Percentiles rank a stretch among this genome's conserved stretches.
These are phyloP conservation scores for Paedocypris sp. DNA, from an alignment of 2,113 vertebrate genomes.

Conservation along the genomic window DNA sequence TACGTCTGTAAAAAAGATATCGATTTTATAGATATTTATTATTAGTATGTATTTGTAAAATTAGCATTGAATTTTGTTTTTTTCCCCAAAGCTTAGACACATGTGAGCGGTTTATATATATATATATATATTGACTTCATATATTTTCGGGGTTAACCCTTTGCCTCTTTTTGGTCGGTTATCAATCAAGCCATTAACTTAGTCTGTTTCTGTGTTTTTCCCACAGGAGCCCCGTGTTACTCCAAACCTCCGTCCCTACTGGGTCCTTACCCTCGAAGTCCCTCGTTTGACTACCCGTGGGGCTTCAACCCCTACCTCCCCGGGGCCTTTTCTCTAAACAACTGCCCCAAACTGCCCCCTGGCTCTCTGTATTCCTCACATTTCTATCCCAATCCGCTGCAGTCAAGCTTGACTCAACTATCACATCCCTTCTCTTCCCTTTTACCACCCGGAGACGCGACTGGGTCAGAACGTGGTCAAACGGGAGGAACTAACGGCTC, in stretches of 20 bases:
- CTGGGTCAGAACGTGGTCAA: slow-evolving; percentile 49
- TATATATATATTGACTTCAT: too few species aligned
- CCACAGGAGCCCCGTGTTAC: slow-evolving; percentile 68
- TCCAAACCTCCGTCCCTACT: slow-evolving; percentile 78
- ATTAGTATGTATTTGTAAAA: too few species aligned
- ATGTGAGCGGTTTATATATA: too few species aligned
- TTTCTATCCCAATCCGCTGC: slow-evolving; percentile 78
- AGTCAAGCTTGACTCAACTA: slow-evolving; percentile 68
- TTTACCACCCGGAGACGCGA: slow-evolving; percentile 55
- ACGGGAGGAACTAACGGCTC: slow-evolving; percentile 56
- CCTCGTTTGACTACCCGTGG: slow-evolving; percentile 82
- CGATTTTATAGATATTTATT: too few species aligned
- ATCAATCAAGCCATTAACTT: not conserved
- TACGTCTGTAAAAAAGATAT: too few species aligned
- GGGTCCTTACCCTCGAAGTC: slow-evolving; percentile 70
- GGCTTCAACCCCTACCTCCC: slow-evolving; percentile 81
- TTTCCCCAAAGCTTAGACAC: too few species aligned
- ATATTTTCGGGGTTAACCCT: too few species aligned
- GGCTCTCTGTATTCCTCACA: slow-evolving; percentile 78
- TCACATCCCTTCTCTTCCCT: slow-evolving; percentile 68
- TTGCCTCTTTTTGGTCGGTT: too few species aligned
- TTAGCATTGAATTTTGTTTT: too few species aligned
- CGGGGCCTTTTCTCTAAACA: slow-evolving; percentile 74
- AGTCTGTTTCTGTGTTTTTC: slow-evolving; percentile 31
- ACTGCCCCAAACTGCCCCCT: slow-evolving; percentile 76